Evolutionary conservation across 2,888 invertebrate genomes (phyloP).

Genomic region (Blera fallax): DNA sequence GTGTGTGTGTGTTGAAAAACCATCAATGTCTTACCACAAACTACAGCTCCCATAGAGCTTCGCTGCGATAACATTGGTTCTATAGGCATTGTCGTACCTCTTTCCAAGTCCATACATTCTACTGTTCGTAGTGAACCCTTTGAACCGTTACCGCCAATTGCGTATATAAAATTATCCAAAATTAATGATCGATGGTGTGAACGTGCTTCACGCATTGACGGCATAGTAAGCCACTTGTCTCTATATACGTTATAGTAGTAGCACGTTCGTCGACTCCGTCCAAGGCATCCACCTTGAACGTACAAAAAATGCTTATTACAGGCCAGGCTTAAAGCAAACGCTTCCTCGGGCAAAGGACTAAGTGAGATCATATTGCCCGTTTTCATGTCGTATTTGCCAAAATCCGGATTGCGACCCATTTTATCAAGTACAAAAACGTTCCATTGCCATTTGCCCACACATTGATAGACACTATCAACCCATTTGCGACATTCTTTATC

Average conservation of each 20-base stretch:
- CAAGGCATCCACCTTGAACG: conserved; percentile 76
- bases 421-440: conserved; percentile 77
- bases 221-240: conserved; percentile 75
- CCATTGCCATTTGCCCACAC: conserved; percentile 74
- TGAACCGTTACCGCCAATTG: conserved; percentile 75
- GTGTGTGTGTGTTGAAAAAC: not conserved
- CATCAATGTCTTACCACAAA: conserved; percentile 67
- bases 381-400: conserved; percentile 74
- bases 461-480: conserved; percentile 74
- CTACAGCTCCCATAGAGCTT: conserved; percentile 77
- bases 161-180: conserved; percentile 75
- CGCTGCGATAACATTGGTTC: conserved; percentile 76
- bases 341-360: conserved; percentile 74
- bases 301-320: conserved; percentile 75
- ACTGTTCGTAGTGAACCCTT: conserved; percentile 74
- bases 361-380: conserved; percentile 73
- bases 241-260: conserved; percentile 77
- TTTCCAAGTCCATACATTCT: conserved; percentile 76
- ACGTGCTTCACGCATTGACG: conserved; percentile 73
- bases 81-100: conserved; percentile 73
- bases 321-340: conserved; percentile 76
- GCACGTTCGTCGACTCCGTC: conserved; percentile 74
- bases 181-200: conserved; percentile 77
- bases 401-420: conserved; percentile 76
- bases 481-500: conserved; percentile 73